phyloP scores from a whole-genome alignment of 2,113 vertebrate species.

The Aramus guarauna region DNA sequence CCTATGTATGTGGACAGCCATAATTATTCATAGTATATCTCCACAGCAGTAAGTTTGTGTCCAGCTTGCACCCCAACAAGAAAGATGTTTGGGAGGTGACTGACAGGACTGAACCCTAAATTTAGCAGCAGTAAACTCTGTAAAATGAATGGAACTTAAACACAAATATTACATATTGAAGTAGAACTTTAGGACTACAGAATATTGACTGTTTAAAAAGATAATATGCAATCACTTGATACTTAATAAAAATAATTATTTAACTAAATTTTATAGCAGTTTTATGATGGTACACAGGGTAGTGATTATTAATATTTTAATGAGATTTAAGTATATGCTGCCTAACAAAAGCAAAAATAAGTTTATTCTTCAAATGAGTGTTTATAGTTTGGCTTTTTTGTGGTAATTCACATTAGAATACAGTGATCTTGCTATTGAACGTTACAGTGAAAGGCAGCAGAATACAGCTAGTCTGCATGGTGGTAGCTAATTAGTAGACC shows the following conservation, averaged over 20 bases:
- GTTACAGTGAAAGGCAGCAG: background rate
- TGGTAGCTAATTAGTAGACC: background rate
- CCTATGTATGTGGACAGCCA: background rate
- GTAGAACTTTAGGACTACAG: background rate
- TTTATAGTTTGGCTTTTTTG: background rate
- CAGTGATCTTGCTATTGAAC: background rate
- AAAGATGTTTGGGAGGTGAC: background rate
- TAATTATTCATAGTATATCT: background rate
- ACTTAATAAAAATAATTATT: background rate
- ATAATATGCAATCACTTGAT: background rate
- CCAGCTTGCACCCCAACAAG: background rate
- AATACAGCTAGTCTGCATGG: background rate
- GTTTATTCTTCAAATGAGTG: background rate
- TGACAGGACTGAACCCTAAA: background rate
- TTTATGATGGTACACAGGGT: background rate
- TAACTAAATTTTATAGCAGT: background rate
- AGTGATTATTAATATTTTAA: background rate
- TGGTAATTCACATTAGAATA: background rate
- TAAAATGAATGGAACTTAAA: background rate
- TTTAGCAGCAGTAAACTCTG: background rate
- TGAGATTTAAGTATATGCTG: background rate
- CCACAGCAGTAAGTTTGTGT: background rate
- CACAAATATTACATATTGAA: background rate
- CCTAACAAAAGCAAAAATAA: background rate
- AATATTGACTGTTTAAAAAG: background rate